phyloP scores from a whole-genome alignment of 2,113 vertebrate genomes.

The Lethenteron camtschaticum region DNA sequence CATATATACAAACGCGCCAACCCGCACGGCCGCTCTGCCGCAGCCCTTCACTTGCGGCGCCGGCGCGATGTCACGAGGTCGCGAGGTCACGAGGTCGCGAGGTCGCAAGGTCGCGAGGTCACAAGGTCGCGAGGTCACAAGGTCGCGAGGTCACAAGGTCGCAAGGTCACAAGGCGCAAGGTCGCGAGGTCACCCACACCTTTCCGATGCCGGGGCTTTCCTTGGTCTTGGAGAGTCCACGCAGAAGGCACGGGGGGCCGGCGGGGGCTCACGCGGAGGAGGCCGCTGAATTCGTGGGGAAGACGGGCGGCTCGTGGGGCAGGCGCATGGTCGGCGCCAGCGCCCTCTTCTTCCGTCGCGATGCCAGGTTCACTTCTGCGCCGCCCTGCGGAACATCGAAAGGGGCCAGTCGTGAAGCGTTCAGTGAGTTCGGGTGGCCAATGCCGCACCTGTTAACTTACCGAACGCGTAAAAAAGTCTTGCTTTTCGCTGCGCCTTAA shows the following conservation, averaged over 20 bases:
- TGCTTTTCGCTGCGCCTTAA: no score
- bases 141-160: no score
- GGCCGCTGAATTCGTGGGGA: constrained; percentile 67
- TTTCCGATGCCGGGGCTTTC: constrained; percentile 85
- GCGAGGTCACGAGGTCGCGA: no score
- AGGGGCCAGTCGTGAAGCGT: no score
- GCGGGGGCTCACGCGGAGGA: constrained; percentile 52
- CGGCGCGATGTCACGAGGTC: neutral
- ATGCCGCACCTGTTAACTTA: no score
- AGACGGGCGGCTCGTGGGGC: constrained; percentile 44
- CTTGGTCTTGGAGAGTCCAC: constrained; percentile 82
- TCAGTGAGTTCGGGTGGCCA: no score
- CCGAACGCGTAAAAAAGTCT: no score
- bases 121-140: no score
- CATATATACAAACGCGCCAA: neutral
- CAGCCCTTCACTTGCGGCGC: neutral
- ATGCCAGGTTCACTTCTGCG: constrained; percentile 89
- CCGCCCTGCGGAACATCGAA: constrained; percentile 39
- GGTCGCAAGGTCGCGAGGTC: no score
- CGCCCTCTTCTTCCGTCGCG: constrained; percentile 68
- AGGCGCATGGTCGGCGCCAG: constrained; percentile 30
- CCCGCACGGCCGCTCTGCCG: neutral
- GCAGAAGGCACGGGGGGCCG: constrained; percentile 71
- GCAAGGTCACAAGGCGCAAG: no score
- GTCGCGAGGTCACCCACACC: constrained; percentile 25